Conservation (phyloP, 2,797 vertebrate species). For the Ptychadena robeensis region DNA sequence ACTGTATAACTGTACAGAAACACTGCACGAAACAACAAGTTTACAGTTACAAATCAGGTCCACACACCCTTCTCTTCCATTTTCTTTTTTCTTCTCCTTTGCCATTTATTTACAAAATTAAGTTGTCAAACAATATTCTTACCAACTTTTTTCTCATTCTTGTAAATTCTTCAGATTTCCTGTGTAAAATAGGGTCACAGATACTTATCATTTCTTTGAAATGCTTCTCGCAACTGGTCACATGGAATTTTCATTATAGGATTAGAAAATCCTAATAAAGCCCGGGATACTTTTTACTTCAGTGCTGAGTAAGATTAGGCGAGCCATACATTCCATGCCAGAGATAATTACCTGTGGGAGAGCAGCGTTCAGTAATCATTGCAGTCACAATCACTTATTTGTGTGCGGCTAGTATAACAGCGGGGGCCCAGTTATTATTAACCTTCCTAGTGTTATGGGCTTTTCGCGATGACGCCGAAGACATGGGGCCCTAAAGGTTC, state of each 20-base stretch:
- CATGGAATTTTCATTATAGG: too few relatives aligned
- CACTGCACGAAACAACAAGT: too few relatives aligned
- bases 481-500: too few relatives aligned
- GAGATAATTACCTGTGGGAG: background rate
- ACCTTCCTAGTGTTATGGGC: too few relatives aligned
- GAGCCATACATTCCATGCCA: background rate
- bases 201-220: too few relatives aligned
- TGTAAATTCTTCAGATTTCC: background rate
- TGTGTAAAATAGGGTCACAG: too few relatives aligned
- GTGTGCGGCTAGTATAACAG: background rate
- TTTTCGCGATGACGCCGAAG: too few relatives aligned
- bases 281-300: background rate
- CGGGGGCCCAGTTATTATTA: background rate
- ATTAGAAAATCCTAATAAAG: background rate
- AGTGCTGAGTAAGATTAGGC: background rate
- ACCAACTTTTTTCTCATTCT: background rate
- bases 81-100: too few relatives aligned
- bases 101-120: background rate
- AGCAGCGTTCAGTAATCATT: background rate
- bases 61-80: too few relatives aligned
- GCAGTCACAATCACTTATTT: background rate
- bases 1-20: too few relatives aligned
- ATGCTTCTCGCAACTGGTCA: too few relatives aligned
- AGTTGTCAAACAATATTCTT: background rate
- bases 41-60: too few relatives aligned